phyloP scores from a whole-genome alignment of 2,797 vertebrate genomes.

The Sarcoramphus papa region DNA sequence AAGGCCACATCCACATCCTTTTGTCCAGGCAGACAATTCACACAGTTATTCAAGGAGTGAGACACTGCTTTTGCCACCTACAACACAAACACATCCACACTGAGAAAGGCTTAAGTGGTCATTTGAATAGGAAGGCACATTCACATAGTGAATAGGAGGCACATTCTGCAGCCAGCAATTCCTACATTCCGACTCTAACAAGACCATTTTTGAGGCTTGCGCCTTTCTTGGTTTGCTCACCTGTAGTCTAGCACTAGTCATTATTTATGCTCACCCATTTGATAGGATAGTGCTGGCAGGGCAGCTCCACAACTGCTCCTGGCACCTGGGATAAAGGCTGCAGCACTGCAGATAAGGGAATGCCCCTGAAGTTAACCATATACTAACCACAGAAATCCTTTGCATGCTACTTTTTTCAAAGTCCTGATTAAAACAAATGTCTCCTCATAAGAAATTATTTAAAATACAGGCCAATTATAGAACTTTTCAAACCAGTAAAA shows the following conservation, averaged over 20 bases:
- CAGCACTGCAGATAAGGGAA: background rate
- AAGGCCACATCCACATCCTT: conserved; percentile 98
- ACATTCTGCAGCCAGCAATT: background rate
- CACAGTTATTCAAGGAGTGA: conserved; percentile 96
- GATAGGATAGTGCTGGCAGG: background rate
- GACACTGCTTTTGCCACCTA: conserved; percentile 98
- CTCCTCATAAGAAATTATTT: background rate
- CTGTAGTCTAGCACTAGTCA: background rate
- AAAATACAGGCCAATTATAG: background rate
- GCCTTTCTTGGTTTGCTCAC: background rate
- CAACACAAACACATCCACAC: background rate
- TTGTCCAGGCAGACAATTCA: conserved; percentile 97
- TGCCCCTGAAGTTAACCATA: background rate
- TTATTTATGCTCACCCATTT: background rate
- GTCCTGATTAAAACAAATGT: background rate
- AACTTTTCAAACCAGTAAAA: background rate
- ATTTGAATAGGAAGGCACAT: background rate
- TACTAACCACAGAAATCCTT: background rate
- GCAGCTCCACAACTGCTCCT: background rate
- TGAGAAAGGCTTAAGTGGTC: background rate
- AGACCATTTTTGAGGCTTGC: background rate
- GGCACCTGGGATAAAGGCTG: background rate
- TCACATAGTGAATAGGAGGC: background rate
- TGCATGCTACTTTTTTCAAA: background rate
- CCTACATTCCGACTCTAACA: background rate